Percentiles rank a stretch among this genome's conserved stretches.
Evolutionary conservation across 2,113 vertebrate species (phyloP).

Genomic region (Trematomus loennbergii): DNA sequence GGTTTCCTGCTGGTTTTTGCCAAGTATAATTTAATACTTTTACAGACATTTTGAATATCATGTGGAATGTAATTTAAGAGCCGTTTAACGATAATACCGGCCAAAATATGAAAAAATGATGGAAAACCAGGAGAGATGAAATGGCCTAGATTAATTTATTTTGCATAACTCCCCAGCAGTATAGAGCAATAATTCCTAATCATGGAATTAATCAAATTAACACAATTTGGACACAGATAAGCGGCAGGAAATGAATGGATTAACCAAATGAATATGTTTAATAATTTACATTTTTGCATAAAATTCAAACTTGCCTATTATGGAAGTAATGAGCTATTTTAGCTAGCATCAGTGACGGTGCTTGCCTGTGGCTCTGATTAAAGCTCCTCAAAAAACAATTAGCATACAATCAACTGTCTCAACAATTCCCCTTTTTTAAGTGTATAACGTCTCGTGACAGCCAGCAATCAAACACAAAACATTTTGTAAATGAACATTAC

Average conservation of each 20-base stretch:
- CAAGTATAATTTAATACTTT: constrained; percentile 3
- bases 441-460: neutral
- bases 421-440: neutral
- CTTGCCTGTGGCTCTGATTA: neutral
- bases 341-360: neutral
- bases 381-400: neutral
- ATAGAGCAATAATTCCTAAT: neutral
- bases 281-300: constrained; percentile 2
- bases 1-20: constrained; percentile 9
- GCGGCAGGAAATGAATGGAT: constrained; percentile 13
- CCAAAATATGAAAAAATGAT: neutral
- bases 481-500: neutral
- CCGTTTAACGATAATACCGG: neutral
- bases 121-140: neutral
- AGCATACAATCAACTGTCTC: neutral
- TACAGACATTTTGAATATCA: neutral
- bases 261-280: neutral
- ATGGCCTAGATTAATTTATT: neutral
- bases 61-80: neutral
- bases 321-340: neutral
- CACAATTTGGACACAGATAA: neutral
- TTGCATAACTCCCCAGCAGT: neutral
- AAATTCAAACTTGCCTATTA: neutral
- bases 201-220: constrained; percentile 12
- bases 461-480: neutral